These are phyloP conservation scores for Lamellibrachia luymesi DNA, from an alignment of 1,140 invertebrate species.

Conservation along the genomic window DNA sequence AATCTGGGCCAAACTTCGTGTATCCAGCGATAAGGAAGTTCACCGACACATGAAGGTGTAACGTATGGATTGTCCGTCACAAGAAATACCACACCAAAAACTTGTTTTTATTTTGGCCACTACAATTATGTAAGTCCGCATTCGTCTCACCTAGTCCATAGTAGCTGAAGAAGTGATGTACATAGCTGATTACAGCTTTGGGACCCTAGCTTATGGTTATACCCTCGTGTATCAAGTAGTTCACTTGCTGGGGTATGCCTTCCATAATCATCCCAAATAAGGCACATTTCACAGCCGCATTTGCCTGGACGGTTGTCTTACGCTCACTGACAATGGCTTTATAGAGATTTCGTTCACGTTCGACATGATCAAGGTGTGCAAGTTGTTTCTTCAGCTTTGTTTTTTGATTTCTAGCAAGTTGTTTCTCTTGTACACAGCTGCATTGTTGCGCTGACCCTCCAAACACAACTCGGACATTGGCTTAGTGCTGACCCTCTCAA, in stretches of 20 bases:
- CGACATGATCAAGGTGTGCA: slow-evolving; percentile 4
- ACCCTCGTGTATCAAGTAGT: slow-evolving; percentile 19
- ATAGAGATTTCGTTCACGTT: slow-evolving; percentile 29
- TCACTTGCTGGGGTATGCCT: slow-evolving; percentile 23
- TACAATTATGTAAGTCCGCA: slow-evolving; percentile 23
- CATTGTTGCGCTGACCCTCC: neutral
- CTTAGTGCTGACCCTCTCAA: no score
- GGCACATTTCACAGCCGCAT: neutral
- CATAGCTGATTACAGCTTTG: slow-evolving; percentile 24
- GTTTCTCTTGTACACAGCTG: neutral
- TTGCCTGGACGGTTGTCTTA: neutral
- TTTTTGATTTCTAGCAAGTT: neutral
- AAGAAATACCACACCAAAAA: slow-evolving; percentile 35
- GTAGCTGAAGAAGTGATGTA: slow-evolving; percentile 30
- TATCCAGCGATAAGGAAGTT: no score
- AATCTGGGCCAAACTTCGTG: no score
- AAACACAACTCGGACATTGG: slow-evolving; percentile 1
- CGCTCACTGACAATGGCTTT: slow-evolving; percentile 9
- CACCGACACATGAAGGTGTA: no score
- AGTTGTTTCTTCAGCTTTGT: slow-evolving; percentile 25
- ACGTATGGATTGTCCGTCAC: no score
- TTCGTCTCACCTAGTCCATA: slow-evolving; percentile 29
- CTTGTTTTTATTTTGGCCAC: slow-evolving; percentile 40
- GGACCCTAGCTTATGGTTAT: no score
- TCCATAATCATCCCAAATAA: slow-evolving; percentile 16